Base-by-base conservation (phyloP, 2,797 vertebrate genomes). In the Mormyrus proboscirostris region DNA sequence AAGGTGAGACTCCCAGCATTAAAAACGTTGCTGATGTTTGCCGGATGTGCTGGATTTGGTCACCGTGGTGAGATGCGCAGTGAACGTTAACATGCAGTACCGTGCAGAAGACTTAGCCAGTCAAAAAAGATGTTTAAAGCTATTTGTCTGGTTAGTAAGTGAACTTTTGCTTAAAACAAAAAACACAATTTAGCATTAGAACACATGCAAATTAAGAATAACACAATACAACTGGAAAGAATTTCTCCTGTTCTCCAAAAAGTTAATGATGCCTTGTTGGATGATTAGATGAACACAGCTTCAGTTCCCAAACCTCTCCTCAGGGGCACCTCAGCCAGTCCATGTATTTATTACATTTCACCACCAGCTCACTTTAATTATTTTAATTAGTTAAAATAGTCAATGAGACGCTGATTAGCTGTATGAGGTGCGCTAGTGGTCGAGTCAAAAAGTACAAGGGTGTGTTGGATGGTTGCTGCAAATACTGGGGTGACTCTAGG, bases 1-100 rank as follows among this genome's bases (percentile, higher is more conserved):
- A 99, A 98, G 97, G 99, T 99, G 91, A 85, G 90, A 29, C 29
- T 6, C 47, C 73, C 73, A 19, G n/a, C 16, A 8, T 19, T 29
- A 1, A 29, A 2, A 44, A 79, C 33, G 14, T 14, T 14, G 33
- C 4, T 7, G 7, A 0, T 38, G 16, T 38, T 10, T 44, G 14
- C 29, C 22, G 2, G 29, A 22, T 76, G 33, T 38, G 33, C 38
- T 76, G 33, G 33, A 38, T 4, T 76, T 14, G 33, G 12, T 19
- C 69, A 19, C 14, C 2, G 14, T 44, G 73, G 73, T 16, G 2
- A 79, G 38, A 76, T 41, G 69, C 14, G 10, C 29, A 9, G 69
- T 33, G 33, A 76, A 76, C 33, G 8, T 76, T 76, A 38, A 33
- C 4, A 22, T 41, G 33, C 29, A 5, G 69, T 76, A 7, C 33